phyloP scores from a whole-genome alignment of 1,140 invertebrate genomes.

The Drosophila gunungcola region DNA sequence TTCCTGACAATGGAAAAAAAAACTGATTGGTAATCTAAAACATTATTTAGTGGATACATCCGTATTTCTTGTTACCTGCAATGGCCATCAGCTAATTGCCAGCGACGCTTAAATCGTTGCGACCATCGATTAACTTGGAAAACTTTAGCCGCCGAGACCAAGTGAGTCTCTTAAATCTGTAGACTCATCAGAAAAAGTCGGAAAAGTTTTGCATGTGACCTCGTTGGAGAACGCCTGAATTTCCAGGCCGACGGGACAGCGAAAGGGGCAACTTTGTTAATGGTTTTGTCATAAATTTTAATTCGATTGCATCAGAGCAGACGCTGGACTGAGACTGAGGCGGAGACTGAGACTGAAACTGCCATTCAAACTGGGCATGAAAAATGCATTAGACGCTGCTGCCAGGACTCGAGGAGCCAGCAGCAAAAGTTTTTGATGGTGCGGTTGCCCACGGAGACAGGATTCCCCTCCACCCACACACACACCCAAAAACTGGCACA shows the following conservation, averaged over 20 bases:
- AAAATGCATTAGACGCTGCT: constrained; percentile 71
- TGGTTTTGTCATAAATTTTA: constrained; percentile 84
- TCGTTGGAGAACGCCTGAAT: constrained; percentile 24
- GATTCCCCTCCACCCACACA: constrained; percentile 1
- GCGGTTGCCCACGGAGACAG: constrained; percentile 51
- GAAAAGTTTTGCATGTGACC: constrained; percentile 72
- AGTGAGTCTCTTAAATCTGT: constrained; percentile 39
- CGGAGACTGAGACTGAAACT: background rate
- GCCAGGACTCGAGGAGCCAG: constrained; percentile 4
- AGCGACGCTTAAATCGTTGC: constrained; percentile 53
- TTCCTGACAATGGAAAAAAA: no score
- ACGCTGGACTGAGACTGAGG: background rate
- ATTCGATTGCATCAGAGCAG: constrained; percentile 76
- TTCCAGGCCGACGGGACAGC: background rate
- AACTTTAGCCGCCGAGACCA: constrained; percentile 31
- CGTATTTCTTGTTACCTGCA: background rate
- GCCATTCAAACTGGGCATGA: constrained; percentile 48
- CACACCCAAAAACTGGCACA: background rate
- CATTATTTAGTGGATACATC: no score
- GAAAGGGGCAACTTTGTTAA: constrained; percentile 70
- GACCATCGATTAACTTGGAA: constrained; percentile 62
- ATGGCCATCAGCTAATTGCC: constrained; percentile 43
- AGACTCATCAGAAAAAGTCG: constrained; percentile 14
- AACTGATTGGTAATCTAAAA: no score
- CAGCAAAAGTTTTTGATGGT: constrained; percentile 69